Conservation (phyloP, 2,113 vertebrate species). For the Rhodinocichla rosea region DNA sequence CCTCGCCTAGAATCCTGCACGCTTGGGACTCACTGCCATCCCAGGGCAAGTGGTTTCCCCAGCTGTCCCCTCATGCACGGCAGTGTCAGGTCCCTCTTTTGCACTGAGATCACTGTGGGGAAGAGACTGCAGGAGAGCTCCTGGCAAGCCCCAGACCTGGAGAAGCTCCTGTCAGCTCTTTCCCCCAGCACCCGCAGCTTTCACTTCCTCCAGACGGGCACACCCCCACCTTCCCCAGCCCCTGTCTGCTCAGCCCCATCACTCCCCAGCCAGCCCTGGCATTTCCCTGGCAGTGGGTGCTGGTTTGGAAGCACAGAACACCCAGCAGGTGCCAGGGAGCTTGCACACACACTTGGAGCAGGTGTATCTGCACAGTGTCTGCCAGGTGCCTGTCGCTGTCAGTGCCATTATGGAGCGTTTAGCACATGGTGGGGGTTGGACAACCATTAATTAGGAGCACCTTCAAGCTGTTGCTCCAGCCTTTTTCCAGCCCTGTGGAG, state of each 20-base stretch:
- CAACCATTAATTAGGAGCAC: not conserved
- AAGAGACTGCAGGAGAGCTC: not conserved
- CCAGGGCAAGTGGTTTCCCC: not conserved
- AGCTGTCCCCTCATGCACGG: not conserved
- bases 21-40: fast-evolving
- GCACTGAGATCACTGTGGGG: not conserved
- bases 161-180: not conserved
- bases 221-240: not conserved
- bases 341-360: fast-evolving
- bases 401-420: fast-evolving
- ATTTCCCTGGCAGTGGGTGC: not conserved
- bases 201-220: not conserved
- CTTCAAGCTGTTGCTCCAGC: not conserved
- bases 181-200: fast-evolving
- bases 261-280: not conserved
- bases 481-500: not conserved
- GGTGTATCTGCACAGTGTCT: not conserved
- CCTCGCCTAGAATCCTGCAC: fast-evolving
- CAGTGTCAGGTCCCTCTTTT: not conserved
- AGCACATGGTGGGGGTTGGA: not conserved
- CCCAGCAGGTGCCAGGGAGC: not conserved
- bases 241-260: not conserved
- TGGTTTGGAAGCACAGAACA: not conserved
- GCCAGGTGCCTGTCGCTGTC: not conserved
- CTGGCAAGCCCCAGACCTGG: not conserved